Percentiles rank a stretch among this genome's conserved stretches.
These are phyloP conservation scores for Protula sp. DNA, from an alignment of 2,888 invertebrate species.

Conservation along the genomic window DNA sequence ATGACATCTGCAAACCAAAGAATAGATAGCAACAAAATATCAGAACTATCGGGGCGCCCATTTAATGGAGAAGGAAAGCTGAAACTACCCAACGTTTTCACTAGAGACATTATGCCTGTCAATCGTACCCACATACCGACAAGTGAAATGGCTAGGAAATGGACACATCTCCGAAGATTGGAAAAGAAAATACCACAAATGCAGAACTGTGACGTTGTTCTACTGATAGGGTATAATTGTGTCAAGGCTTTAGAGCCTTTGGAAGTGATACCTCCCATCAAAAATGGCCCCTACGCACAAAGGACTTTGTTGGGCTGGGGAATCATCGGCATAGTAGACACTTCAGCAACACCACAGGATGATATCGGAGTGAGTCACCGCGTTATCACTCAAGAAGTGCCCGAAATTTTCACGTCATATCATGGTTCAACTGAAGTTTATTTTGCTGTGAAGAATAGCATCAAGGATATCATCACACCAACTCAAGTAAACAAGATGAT, in stretches of 20 bases:
- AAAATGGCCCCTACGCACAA: background rate
- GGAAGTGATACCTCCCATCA: background rate
- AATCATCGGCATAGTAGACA: background rate
- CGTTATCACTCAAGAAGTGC: background rate
- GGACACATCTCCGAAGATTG: constrained; percentile 18
- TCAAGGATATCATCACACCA: background rate
- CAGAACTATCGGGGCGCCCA: too few relatives aligned
- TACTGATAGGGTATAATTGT: constrained; percentile 27
- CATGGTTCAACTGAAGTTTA: background rate
- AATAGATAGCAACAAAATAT: too few relatives aligned
- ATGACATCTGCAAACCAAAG: too few relatives aligned
- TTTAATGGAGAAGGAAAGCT: too few relatives aligned
- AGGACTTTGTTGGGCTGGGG: background rate
- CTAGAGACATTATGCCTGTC: constrained; percentile 20
- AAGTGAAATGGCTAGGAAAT: constrained; percentile 15
- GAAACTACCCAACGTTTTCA: constrained; percentile 19
- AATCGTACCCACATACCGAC: constrained; percentile 25
- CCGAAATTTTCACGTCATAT: too few relatives aligned
- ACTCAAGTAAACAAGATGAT: background rate
- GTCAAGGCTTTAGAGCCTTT: constrained; percentile 21
- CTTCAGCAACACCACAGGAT: too few relatives aligned
- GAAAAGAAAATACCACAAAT: too few relatives aligned
- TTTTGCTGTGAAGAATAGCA: background rate
- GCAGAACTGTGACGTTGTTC: constrained; percentile 21
- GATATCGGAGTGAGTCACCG: too few relatives aligned